Conservation (phyloP, 2,797 vertebrate genomes). For the Tympanoctomys barrerae region DNA sequence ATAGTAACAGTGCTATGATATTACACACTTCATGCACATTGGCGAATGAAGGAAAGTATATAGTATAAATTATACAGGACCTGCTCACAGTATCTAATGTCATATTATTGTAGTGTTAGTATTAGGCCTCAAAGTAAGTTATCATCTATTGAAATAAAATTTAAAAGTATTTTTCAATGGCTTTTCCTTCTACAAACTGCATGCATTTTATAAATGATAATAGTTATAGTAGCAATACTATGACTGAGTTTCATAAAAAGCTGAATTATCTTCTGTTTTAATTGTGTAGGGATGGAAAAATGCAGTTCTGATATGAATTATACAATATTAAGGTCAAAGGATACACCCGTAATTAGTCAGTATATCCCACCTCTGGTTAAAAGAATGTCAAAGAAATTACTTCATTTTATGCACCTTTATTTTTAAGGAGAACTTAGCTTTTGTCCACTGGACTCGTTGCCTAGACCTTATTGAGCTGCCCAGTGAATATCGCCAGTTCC, state of each 20-base stretch:
- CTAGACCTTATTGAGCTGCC: not conserved
- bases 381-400: not conserved
- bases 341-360: not conserved
- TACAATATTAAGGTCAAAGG: not conserved
- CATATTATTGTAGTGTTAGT: not conserved
- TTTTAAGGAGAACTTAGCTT: not conserved
- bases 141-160: slow-evolving; percentile 41
- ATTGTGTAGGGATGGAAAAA: not conserved
- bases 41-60: not conserved
- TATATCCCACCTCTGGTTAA: not conserved
- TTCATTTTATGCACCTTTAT: slow-evolving; percentile 23
- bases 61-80: not conserved
- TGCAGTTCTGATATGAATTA: not conserved
- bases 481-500: not conserved
- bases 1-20: not conserved
- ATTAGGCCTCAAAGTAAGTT: slow-evolving; percentile 31
- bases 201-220: not conserved
- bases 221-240: not conserved
- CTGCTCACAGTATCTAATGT: not conserved
- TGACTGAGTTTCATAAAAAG: slow-evolving; percentile 5
- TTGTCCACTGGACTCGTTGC: not conserved
- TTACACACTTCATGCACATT: not conserved
- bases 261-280: not conserved
- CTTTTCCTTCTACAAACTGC: not conserved
- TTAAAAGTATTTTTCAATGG: not conserved